phyloP scores from a whole-genome alignment of 2,888 invertebrate species.

The Pteria penguin region DNA sequence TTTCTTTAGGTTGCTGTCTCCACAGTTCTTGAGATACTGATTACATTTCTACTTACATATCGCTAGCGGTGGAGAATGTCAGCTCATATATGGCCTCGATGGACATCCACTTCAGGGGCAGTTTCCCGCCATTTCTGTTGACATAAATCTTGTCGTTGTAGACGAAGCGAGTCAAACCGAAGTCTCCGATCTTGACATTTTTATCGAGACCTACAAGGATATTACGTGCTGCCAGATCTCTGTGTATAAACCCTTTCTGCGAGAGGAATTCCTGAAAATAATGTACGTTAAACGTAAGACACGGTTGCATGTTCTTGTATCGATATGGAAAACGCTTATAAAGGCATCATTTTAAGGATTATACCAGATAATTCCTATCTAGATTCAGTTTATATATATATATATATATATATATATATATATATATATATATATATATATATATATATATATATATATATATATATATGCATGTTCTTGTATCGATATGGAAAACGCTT shows the following conservation, averaged over 20 bases:
- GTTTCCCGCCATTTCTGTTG: slow-evolving; percentile 72
- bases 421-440: too few relatives aligned
- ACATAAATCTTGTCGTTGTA: slow-evolving; percentile 76
- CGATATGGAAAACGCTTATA: too few relatives aligned
- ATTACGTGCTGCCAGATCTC: slow-evolving; percentile 78
- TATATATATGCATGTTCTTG: too few relatives aligned
- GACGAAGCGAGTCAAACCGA: slow-evolving; percentile 77
- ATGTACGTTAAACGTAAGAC: too few relatives aligned
- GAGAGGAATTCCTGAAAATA: slow-evolving; percentile 74
- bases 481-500: too few relatives aligned
- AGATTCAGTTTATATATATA: too few relatives aligned
- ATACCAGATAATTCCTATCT: too few relatives aligned
- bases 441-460: too few relatives aligned
- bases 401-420: too few relatives aligned
- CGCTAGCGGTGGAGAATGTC: slow-evolving; percentile 76
- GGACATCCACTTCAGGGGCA: slow-evolving; percentile 79
- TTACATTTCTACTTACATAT: slow-evolving; percentile 71
- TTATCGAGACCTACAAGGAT: slow-evolving; percentile 71
- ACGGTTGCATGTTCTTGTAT: too few relatives aligned
- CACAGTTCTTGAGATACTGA: neutral
- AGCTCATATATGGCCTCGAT: slow-evolving; percentile 76
- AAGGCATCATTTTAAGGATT: too few relatives aligned
- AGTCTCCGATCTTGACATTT: slow-evolving; percentile 77
- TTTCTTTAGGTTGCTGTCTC: neutral
- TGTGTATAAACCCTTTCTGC: slow-evolving; percentile 76